phyloP scores from a whole-genome alignment of 2,797 vertebrate species.

The Pipistrellus nathusii region DNA sequence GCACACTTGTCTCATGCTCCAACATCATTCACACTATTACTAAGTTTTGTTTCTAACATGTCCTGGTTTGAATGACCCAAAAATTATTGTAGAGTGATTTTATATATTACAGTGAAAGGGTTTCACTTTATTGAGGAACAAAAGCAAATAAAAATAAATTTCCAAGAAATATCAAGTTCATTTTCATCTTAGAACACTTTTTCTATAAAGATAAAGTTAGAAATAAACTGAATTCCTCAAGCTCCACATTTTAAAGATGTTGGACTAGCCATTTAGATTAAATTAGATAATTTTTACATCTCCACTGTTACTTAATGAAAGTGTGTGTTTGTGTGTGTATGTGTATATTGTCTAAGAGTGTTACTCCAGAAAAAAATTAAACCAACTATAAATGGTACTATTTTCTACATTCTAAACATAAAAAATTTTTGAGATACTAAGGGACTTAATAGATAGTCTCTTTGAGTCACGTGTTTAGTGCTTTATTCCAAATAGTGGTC shows the following conservation, averaged over 20 bases:
- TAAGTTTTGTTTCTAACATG: background rate
- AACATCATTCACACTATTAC: background rate
- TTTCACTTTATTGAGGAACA: constrained; percentile 2
- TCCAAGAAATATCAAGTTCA: constrained; percentile 41
- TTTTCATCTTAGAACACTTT: constrained; percentile 38
- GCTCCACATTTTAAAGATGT: background rate
- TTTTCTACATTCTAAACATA: background rate
- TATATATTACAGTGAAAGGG: background rate
- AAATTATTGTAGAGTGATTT: background rate
- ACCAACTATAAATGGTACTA: background rate
- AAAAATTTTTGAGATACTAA: background rate
- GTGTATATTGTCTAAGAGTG: background rate
- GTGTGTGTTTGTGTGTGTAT: background rate
- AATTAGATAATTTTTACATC: constrained; percentile 3
- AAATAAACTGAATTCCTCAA: constrained; percentile 3
- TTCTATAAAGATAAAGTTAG: background rate
- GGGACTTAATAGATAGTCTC: background rate
- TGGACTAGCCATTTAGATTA: background rate
- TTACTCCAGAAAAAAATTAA: background rate
- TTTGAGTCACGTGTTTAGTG: background rate
- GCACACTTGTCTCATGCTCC: background rate
- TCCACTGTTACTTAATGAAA: background rate
- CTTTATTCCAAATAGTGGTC: background rate
- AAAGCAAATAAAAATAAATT: constrained; percentile 36
- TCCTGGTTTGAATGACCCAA: background rate